Evolutionary conservation across 2,113 vertebrate species (phyloP), one percentile per base, ranked within the genome.

Genomic region (Percopsis transmontana): DNA sequence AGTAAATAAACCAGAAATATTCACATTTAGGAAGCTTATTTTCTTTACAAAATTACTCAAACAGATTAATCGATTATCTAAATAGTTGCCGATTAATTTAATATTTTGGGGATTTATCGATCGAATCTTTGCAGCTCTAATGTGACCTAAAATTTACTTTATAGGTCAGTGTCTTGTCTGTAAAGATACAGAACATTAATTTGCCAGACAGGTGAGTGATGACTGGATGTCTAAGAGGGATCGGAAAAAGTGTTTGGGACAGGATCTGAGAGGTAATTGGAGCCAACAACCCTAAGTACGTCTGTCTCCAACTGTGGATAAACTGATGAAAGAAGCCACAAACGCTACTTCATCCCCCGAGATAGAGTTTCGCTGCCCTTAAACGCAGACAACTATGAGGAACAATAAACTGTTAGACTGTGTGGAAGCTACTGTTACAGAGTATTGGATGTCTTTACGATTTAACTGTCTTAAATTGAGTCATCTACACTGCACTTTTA

Each of bases 341-440:
- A 50, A 57, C n/a, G 38, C 68, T 54, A 56, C 71, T 74, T 76
- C 78, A 70, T 53, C 27, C 45, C 59, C 70, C 21, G 61, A 86
- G 85, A 84, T 90, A 70, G 55, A 74, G 83, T 91, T 89, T 84
- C 27, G 5, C 90, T 79, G 48, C 63, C 61, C 71, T 68, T 71
- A 68, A 81, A 83, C 56, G 54, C 13, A 53, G 61, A 72, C 58
- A 52, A 21, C 60, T 65, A 51, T 15, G 23, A 54, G 18, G 41
- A 48, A 48, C 80, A 84, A 78, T 72, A 69, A 72, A 38, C 74
- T 66, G 62, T 77, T 77, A 79, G 62, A 70, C 76, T 23, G 13
- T 14, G 21, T 70, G 62, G 82, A 72, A 72, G 75, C 76, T 86
- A 77, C 61, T 27, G 76, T 85, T 84, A 79, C 82, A 78, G 19